Evolutionary conservation across 2,113 vertebrate species (phyloP).

Genomic region (Platycercus adscitus): DNA sequence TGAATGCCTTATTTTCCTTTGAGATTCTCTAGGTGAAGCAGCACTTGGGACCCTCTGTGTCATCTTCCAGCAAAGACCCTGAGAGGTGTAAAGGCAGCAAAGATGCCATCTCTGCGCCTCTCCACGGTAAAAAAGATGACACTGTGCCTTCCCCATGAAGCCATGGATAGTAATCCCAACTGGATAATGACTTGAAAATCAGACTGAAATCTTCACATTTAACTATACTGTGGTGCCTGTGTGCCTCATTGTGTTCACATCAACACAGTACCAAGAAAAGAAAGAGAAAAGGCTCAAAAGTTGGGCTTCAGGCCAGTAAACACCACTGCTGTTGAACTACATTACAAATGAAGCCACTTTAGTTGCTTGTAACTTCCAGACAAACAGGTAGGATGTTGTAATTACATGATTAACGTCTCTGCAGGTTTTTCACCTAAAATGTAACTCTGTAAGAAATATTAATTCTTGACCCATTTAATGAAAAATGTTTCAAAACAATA

Average conservation of each 20-base stretch:
- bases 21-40: background rate
- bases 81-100: background rate
- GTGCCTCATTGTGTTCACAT: background rate
- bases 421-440: background rate
- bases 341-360: background rate
- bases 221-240: background rate
- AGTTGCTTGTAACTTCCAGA: background rate
- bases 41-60: background rate
- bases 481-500: background rate
- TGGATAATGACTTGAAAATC: background rate
- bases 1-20: background rate
- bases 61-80: background rate
- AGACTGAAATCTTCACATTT: background rate
- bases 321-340: background rate
- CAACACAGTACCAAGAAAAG: background rate
- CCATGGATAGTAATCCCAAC: background rate
- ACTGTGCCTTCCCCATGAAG: background rate
- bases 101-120: background rate
- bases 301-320: conserved; percentile 1
- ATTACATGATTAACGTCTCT: background rate
- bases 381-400: background rate
- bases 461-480: background rate
- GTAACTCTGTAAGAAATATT: background rate
- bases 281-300: conserved; percentile 11
- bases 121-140: background rate